Base-by-base conservation (phyloP, 2,797 vertebrate genomes). In the Scyliorhinus canicula region DNA sequence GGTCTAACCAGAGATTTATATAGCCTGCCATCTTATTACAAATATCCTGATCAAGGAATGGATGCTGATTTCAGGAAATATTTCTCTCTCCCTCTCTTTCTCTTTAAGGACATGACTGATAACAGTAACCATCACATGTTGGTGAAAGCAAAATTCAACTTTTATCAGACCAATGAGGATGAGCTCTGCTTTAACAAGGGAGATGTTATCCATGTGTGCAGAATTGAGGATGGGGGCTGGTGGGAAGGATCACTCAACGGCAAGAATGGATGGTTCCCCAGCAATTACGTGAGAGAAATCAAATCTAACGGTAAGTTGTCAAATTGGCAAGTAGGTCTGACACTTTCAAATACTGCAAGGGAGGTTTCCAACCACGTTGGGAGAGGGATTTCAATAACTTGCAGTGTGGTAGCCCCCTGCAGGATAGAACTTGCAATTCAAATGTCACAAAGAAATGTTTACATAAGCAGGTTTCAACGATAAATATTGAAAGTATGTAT, bases 181-280 rank as follows among this genome's bases (percentile, higher is more conserved):
- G 99, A 99, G 97, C 98, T 99, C 95, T 98, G 98, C 96, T 99
- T 99, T 95, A 95, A 95, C 52, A 99, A 99, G 97, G 99, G 99
- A 0, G 99, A 99, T 44, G 96, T 99, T 97, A 99, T 99, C 97
- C 97, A 97, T 0, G 99, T 99, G 96, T 98, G 97, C 11, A 98
- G 99, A 86, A 98, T 99, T 96, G 99, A 99, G 97, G 99, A 99
- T 8, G 99, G 99, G 3, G 99, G 99, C 96, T 99, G 99, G 99
- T 99, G 99, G 99, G 99, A 99, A 96, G 99, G 99, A 95, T 97
- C 96, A 74, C 96, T 98, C 95, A 98, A 97, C 47, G 98, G 99
- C 97, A 98, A 97, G 97, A 98, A 98, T 0, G 99, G 99, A 65
- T 99, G 99, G 99, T 99, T 99, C 97, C 99, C 99, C 57, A 99